These are phyloP conservation scores for Mirza zaza DNA, from an alignment of 2,113 vertebrate species.

Conservation along the genomic window DNA sequence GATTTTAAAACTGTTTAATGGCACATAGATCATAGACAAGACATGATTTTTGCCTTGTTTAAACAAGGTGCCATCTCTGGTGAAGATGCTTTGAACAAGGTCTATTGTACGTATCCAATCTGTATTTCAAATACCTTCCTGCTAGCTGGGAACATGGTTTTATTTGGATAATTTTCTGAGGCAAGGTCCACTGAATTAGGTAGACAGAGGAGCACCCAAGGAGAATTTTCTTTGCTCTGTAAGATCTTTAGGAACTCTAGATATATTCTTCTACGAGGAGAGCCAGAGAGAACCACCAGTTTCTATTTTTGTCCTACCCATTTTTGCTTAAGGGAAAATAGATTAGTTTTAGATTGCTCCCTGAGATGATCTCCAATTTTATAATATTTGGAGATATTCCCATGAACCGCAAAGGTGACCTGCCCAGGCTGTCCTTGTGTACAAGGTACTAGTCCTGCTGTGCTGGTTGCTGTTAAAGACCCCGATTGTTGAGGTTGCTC, in stretches of 20 bases:
- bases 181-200: conserved; percentile 59
- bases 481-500: not conserved
- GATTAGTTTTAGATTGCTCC: rapidly evolving
- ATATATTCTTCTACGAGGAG: not conserved
- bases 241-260: conserved; percentile 15
- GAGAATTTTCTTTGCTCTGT: not conserved
- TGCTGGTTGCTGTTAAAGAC: not conserved
- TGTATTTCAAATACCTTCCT: not conserved
- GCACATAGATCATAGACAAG: not conserved
- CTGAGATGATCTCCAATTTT: not conserved
- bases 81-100: not conserved
- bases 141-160: not conserved
- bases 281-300: not conserved
- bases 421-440: conserved; percentile 26
- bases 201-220: conserved; percentile 31
- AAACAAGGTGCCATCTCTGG: not conserved
- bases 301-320: not conserved
- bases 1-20: not conserved
- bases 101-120: not conserved
- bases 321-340: not conserved
- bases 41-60: not conserved
- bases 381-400: not conserved
- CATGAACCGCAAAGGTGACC: conserved; percentile 24
- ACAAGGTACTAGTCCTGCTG: not conserved
- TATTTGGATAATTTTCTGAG: conserved; percentile 46